Evolutionary conservation across 2,888 invertebrate species (phyloP).

Genomic region (Acleris holmiana): DNA sequence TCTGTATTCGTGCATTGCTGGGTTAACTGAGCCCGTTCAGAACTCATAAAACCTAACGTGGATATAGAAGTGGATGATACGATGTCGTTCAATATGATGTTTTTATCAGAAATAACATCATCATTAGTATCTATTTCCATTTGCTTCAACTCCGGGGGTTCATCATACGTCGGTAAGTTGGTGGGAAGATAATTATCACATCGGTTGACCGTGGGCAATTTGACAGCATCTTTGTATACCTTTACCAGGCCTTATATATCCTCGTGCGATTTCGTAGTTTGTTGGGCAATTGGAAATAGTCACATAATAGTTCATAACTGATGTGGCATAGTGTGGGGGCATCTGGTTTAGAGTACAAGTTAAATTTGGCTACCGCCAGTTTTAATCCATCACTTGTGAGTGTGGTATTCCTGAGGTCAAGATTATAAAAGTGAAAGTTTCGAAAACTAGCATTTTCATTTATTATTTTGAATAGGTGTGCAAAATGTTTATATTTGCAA

Average conservation of each 20-base stretch:
- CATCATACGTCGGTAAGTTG: constrained; percentile 8
- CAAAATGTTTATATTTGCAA: constrained; percentile 3
- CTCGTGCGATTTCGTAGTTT: constrained; percentile 13
- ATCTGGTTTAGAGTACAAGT: constrained; percentile 8
- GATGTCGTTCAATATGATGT: not conserved
- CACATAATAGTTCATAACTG: constrained; percentile 9
- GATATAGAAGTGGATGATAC: not conserved
- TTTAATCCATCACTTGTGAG: constrained; percentile 5
- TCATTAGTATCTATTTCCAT: not conserved
- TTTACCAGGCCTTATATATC: constrained; percentile 13
- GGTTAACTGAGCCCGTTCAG: not conserved
- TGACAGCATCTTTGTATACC: constrained; percentile 1
- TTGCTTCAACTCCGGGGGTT: constrained; percentile 4
- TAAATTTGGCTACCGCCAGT: constrained; percentile 13
- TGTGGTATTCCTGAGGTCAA: not conserved
- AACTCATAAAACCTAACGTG: not conserved
- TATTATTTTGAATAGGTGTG: constrained; percentile 8
- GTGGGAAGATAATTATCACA: constrained; percentile 10
- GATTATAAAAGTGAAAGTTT: constrained; percentile 14
- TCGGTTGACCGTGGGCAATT: not conserved
- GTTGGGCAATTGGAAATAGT: constrained; percentile 8
- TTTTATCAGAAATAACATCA: not conserved
- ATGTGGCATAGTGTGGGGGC: not conserved
- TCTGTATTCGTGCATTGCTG: not conserved
- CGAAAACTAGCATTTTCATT: constrained; percentile 8